Evolutionary conservation across 2,113 vertebrate genomes (phyloP), one percentile per base, ranked within the genome.

Genomic region (Sinocyclocheilus maitianheensis): DNA sequence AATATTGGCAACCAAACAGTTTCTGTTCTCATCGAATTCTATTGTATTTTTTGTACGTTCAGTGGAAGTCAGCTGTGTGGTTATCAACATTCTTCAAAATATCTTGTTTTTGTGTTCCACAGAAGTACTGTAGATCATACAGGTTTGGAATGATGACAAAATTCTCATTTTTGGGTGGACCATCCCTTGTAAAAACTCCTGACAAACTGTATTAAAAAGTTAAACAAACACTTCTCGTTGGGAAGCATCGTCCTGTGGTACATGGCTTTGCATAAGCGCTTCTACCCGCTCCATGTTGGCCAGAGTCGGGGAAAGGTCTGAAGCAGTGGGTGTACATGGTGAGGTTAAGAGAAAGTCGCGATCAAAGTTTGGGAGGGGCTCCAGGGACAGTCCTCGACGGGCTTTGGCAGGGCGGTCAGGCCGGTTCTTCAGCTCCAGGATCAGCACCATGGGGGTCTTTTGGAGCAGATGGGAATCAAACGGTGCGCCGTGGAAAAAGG

Each of bases 381-480:
- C 89, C 0, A 91, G 84, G 18, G 92, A 90, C 84, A 95, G 91
- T 79, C 95, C 95, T 84, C 94, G 90, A 16, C 92, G 90, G 88
- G 92, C 87, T 94, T 95, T 90, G 85, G 93, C 76, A 3, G 93
- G 93, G 3, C 94, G 89, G 90, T 85, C 93, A 14, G 95, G 92
- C 87, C 92, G 34, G 88, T 93, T 84, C 89, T 93, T 84, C 86
- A 94, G 92, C 93, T 95, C 90, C 91, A 95, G 81, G 0, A 95
- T 94, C 79, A 96, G 93, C 26, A 95, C 91, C 91, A 97, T 93
- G 14, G 97, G 97, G 18, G 93, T 95, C 90, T 97, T 97, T 92
- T 97, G 97, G 89, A 99, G 94, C 26, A 98, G 93, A 4, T 95
- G 92, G 0, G 96, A 95, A 65, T 99, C 97, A 51, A 98, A 99